Evolutionary conservation across 2,113 vertebrate species (phyloP), one percentile per base, ranked within the genome.

Genomic region (Colossoma macropomum): DNA sequence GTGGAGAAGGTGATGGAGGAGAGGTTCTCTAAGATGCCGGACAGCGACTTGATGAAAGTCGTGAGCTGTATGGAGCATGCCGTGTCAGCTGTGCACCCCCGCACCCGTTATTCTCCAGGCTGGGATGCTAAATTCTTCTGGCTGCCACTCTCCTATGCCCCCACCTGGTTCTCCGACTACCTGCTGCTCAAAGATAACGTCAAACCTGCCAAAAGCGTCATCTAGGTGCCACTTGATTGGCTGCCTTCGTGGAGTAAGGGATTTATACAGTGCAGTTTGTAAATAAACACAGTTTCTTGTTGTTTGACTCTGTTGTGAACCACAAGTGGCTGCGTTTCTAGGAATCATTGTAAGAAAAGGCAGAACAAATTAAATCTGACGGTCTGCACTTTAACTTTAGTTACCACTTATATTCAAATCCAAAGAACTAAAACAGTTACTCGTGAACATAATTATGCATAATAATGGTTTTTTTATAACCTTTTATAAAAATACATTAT

Each of bases 51-150:
- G 89, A 95, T 95, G 89, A 95, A 95, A 76, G 94, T 95, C 87
- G 96, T 95, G 3, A 83, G 88, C 90, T 96, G 95, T 72, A 95
- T 94, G 94, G 95, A 97, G 85, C 96, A 97, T 4, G 95, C 95
- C 0, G 85, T 97, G 41, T 92, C 90, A 0, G 92, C 95, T 4
- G 89, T 92, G 65, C 88, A 91, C 62, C 95, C 96, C 0, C 92
- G 94, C 13, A 95, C 87, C 4, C 89, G 95, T 48, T 98, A 97
- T 56, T 88, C 94, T 0, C 86, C 94, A 0, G 95, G 96, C 75
- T 97, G 95, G 96, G 95, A 97, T 80, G 96, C 95, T 79, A 97
- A 96, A 89, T 32, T 97, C 13, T 90, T 96, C 81, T 95, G 91
- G 92, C 88, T 96, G 66, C 95, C 96, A 1, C 30, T 97, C 52